Conservation (phyloP, 2,113 vertebrate genomes). For the Sporophila hypoxantha region DNA sequence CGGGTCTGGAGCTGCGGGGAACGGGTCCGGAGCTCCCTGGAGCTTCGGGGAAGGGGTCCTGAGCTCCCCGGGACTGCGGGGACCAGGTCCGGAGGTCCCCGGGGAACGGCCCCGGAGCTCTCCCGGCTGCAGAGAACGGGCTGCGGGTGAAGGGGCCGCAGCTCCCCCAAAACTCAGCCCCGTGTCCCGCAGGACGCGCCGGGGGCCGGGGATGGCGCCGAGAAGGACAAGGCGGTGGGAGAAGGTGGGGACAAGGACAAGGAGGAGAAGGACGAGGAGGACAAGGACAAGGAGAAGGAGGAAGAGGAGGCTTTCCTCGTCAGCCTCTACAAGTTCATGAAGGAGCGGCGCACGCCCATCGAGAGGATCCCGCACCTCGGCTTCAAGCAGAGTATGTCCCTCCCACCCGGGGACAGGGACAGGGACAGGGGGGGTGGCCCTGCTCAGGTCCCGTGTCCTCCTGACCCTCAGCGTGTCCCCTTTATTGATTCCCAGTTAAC, state of each 20-base stretch:
- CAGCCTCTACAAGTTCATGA: slow-evolving; percentile 89
- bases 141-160: neutral
- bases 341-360: slow-evolving; percentile 85
- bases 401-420: neutral
- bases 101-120: neutral
- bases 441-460: rapidly evolving
- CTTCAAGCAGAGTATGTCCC: slow-evolving; percentile 88
- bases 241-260: neutral
- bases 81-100: too few species aligned
- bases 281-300: slow-evolving; percentile 31
- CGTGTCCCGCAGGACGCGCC: neutral
- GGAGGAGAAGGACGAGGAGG: neutral
- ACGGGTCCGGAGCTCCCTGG: too few species aligned
- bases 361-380: slow-evolving; percentile 94
- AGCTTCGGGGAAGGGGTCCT: neutral
- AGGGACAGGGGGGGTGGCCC: neutral
- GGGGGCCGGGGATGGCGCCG: neutral
- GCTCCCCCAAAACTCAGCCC: neutral
- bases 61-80: too few species aligned
- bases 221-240: neutral
- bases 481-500: slow-evolving; percentile 74
- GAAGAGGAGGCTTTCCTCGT: slow-evolving; percentile 85
- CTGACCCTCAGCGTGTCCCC: neutral
- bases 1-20: too few species aligned
- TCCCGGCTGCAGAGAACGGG: neutral